Evolutionary conservation across 2,888 invertebrate species (phyloP), one percentile per base, ranked within the genome.

Genomic region (Kuschelorhynchus macadamiae): DNA sequence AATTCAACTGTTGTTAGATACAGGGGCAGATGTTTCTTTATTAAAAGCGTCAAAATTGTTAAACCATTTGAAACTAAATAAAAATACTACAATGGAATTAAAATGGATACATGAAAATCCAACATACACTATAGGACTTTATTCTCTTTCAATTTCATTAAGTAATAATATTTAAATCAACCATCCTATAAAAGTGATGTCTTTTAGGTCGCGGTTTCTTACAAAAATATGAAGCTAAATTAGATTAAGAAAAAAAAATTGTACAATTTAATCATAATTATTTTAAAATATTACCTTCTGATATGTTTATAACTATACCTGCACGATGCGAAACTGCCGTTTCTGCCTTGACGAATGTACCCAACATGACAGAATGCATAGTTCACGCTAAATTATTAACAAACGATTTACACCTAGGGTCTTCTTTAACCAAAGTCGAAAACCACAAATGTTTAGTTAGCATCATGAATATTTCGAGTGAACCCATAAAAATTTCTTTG

Each of bases 21-120:
- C 50, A 17, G 49, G 47, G 12, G 49, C 49, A 14, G 49, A 49
- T 16, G 49, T 49, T 21, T 49, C 49, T 30, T 25, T 25, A 25
- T 14, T 49, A 30, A 49, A 49, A 32, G 32, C 2, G 14, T 25
- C 4, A 7, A 25, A 2, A n/a, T 49, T 49, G 25, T 14, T 14
- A 49, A 25, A 49, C 11, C 21, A 30, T 32, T 21, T 32, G 1
- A 14, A 49, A 8, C 16, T 49, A 49, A 11, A 49, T 49, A 20
- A 49, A 49, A 49, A 20, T 2, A 11, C 3, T 21, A 25, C 25
- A n/a, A 25, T 25, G 4, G 30, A 49, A 25, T 49, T 49, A 49
- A 49, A 25, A 25, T 18, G 49, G 3, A 49, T 9, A 14, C 21
- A 3, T 8, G n/a, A 49, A 49, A 18, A n/a, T 4, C 49, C 49